These are phyloP conservation scores for Chionis minor DNA, from an alignment of 2,113 vertebrate genomes.

Conservation along the genomic window DNA sequence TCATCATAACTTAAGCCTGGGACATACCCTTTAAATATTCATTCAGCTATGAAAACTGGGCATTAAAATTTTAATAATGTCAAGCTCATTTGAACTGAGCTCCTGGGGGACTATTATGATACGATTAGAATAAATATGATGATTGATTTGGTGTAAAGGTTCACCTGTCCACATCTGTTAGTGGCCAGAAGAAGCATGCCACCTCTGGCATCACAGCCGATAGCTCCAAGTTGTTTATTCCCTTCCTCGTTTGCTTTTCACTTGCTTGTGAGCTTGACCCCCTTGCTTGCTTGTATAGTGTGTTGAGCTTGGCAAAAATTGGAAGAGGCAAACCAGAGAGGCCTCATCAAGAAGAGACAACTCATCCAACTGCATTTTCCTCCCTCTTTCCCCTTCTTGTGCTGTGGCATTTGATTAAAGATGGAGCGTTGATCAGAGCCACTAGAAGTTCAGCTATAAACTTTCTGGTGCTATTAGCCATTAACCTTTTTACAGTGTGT, in stretches of 20 bases:
- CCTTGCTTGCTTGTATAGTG: fast-evolving
- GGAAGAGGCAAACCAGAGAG: neutral
- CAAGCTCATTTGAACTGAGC: constrained; percentile 85
- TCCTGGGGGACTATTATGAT: constrained; percentile 83
- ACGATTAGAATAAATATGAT: constrained; percentile 87
- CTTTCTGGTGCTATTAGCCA: neutral
- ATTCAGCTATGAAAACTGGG: constrained; percentile 89
- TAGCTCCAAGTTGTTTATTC: constrained; percentile 30
- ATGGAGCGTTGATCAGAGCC: neutral
- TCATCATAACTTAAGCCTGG: constrained; percentile 84
- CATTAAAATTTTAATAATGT: constrained; percentile 92
- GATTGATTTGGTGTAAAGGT: constrained; percentile 78
- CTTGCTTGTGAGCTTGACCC: neutral
- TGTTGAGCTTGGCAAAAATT: neutral
- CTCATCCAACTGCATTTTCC: neutral
- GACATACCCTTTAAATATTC: constrained; percentile 89
- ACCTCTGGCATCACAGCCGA: neutral
- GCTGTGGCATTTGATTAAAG: constrained; percentile 16
- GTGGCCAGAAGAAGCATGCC: neutral
- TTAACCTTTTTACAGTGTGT: constrained; percentile 28
- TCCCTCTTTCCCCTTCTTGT: neutral
- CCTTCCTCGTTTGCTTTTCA: neutral
- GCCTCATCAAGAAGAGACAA: neutral
- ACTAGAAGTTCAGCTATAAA: constrained; percentile 17
- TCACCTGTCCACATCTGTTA: constrained; percentile 76